Conservation (phyloP, 2,888 invertebrate species). For the Ochropleura leucogaster region DNA sequence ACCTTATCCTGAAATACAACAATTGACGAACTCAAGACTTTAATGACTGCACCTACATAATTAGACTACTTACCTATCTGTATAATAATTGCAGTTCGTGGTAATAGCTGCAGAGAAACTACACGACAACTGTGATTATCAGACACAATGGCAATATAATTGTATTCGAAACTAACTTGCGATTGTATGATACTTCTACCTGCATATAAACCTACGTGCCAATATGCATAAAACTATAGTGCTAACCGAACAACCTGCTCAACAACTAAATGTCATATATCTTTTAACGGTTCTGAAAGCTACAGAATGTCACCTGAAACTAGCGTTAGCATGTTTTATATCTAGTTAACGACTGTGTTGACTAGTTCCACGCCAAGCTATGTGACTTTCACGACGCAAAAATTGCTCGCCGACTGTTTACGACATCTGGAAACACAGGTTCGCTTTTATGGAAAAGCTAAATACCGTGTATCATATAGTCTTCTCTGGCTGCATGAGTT, state of each 20-base stretch:
- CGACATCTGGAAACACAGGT: constrained; percentile 25
- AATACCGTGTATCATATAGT: constrained; percentile 16
- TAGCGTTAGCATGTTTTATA: constrained; percentile 60
- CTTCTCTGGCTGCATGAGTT: neutral
- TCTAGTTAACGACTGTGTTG: constrained; percentile 69
- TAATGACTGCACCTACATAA: constrained; percentile 6
- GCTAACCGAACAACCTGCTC: neutral
- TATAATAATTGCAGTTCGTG: constrained; percentile 6
- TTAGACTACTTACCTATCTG: neutral
- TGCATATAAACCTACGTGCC: neutral
- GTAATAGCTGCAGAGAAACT: neutral
- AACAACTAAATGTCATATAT: constrained; percentile 4
- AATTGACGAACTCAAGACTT: constrained; percentile 14
- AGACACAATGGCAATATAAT: constrained; percentile 2
- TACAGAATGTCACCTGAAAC: constrained; percentile 45
- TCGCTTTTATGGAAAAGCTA: constrained; percentile 15
- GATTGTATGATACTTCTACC: neutral
- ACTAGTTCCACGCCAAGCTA: constrained; percentile 62
- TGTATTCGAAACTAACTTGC: neutral
- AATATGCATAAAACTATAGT: neutral
- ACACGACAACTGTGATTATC: constrained; percentile 7
- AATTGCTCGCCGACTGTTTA: constrained; percentile 32
- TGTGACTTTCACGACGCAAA: constrained; percentile 48
- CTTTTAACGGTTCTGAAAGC: constrained; percentile 16
- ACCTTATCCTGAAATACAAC: neutral